Conservation (phyloP, 1,140 invertebrate genomes). For the Drosophila asahinai region DNA sequence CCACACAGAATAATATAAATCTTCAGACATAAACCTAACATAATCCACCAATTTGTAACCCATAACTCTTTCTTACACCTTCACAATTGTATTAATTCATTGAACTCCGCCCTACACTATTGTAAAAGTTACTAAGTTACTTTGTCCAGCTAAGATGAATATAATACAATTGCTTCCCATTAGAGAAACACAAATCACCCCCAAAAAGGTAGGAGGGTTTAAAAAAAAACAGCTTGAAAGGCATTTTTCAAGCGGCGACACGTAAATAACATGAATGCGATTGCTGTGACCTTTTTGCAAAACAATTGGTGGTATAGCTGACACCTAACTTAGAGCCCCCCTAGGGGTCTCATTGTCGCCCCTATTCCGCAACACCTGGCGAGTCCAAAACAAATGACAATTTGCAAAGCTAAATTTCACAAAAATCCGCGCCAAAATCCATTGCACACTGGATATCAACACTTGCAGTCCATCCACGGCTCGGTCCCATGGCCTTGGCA, state of each 20-base stretch:
- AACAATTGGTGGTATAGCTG: constrained; percentile 24
- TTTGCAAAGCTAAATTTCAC: constrained; percentile 26
- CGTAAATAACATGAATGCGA: constrained; percentile 39
- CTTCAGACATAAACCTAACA: too few relatives aligned
- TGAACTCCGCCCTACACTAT: too few relatives aligned
- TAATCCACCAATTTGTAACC: too few relatives aligned
- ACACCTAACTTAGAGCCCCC: constrained; percentile 26
- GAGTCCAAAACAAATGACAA: constrained; percentile 13
- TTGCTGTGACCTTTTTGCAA: constrained; percentile 48
- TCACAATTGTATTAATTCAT: too few relatives aligned
- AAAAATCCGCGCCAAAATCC: constrained; percentile 19
- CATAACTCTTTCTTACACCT: too few relatives aligned
- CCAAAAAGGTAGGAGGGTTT: background rate
- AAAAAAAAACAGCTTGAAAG: background rate
- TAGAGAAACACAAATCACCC: background rate
- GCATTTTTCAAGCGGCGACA: constrained; percentile 12
- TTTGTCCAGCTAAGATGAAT: background rate
- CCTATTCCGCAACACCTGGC: background rate
- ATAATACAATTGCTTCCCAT: background rate
- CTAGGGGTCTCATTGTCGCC: background rate
- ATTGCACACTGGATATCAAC: constrained; percentile 4
- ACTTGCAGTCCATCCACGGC: constrained; percentile 11
- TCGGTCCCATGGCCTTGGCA: constrained; percentile 61
- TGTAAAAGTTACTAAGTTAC: too few relatives aligned
- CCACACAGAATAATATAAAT: too few relatives aligned